These are phyloP conservation scores for Gortyna flavago DNA, from an alignment of 2,888 invertebrate genomes.

Conservation along the genomic window DNA sequence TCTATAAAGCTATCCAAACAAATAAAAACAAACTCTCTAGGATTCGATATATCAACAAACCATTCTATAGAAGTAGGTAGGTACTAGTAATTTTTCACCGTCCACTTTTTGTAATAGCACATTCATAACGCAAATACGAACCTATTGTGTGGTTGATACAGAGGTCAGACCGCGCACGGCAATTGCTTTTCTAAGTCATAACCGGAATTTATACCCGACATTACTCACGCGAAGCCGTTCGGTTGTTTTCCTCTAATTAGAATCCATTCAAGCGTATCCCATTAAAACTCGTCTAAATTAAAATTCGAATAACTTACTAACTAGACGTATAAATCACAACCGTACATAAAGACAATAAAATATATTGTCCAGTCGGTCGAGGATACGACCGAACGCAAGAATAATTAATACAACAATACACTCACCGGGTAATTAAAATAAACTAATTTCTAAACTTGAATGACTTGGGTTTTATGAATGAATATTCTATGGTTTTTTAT, in stretches of 20 bases:
- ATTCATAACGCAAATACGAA: conserved; percentile 84
- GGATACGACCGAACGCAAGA: conserved; percentile 73
- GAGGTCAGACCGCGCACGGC: conserved; percentile 74
- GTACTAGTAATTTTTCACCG: conserved; percentile 80
- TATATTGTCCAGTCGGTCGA: conserved; percentile 85
- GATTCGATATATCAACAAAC: conserved; percentile 70
- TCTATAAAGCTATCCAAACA: conserved; percentile 29
- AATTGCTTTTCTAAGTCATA: conserved; percentile 83
- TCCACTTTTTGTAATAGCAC: conserved; percentile 81
- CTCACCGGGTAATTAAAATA: conserved; percentile 88
- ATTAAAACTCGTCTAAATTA: conserved; percentile 90
- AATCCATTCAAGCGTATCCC: conserved; percentile 88
- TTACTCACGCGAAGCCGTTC: conserved; percentile 84
- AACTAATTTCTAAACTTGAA: conserved; percentile 88
- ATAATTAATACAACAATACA: conserved; percentile 89
- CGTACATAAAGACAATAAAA: conserved; percentile 88
- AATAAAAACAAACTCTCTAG: conserved; percentile 41
- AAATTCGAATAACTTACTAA: conserved; percentile 90
- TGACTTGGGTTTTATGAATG: conserved; percentile 86
- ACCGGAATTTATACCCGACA: conserved; percentile 88
- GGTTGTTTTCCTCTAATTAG: conserved; percentile 89
- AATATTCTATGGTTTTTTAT: conserved; percentile 81
- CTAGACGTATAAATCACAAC: conserved; percentile 88
- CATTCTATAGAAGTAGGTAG: conserved; percentile 55
- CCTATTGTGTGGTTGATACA: conserved; percentile 78